Evolutionary conservation across 2,888 invertebrate species (phyloP).

Genomic region (Zaprionus bogoriensis): DNA sequence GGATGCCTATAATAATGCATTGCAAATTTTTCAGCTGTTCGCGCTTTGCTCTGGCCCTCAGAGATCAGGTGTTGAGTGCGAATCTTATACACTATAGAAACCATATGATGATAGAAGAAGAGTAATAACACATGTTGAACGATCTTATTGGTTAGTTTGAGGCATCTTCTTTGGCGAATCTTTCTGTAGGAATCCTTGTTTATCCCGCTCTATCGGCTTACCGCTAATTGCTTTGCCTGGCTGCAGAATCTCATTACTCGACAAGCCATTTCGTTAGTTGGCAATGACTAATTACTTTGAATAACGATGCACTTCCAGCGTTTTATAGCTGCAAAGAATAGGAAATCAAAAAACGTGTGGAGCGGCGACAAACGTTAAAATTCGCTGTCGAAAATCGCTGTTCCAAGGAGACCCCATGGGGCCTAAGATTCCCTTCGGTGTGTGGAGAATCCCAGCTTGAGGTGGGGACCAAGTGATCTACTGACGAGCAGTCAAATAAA

Average conservation of each 20-base stretch:
- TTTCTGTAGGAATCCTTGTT: constrained; percentile 2
- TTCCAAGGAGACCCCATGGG: constrained; percentile 52
- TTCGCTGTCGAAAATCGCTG: constrained; percentile 10
- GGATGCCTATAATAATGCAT: constrained; percentile 40
- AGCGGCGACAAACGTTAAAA: constrained; percentile 24
- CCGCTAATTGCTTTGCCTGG: neutral
- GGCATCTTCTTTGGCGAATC: neutral
- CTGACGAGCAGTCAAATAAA: constrained; percentile 50
- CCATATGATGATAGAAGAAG: too few species aligned
- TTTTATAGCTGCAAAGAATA: constrained; percentile 32
- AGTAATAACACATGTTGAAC: too few species aligned
- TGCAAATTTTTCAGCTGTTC: constrained; percentile 35
- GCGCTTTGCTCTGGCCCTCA: neutral
- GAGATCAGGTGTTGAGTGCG: constrained; percentile 40
- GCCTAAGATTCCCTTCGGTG: constrained; percentile 28
- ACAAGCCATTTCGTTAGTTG: constrained; percentile 32
- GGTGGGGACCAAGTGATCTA: constrained; percentile 51
- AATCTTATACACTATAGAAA: too few species aligned
- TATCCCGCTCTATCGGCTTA: too few species aligned
- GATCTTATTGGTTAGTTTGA: too few species aligned
- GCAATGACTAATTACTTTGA: constrained; percentile 62
- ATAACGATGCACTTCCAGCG: constrained; percentile 28
- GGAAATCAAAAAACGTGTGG: neutral
- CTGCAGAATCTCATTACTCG: constrained; percentile 18
- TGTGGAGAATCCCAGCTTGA: neutral